Base-by-base conservation (phyloP, 2,888 invertebrate genomes). In the Brenthis ino region DNA sequence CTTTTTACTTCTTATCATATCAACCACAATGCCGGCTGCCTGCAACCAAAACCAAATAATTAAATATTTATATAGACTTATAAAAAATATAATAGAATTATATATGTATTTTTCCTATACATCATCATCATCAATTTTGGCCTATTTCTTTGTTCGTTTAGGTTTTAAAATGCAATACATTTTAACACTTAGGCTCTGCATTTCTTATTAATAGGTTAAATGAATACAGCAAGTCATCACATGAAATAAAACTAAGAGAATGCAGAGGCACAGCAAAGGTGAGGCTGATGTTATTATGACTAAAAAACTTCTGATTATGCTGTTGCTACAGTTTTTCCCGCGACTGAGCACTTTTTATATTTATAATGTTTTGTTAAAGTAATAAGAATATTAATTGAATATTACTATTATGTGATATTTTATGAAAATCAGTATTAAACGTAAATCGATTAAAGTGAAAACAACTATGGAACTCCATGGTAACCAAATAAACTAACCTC, bases 21-120 rank as follows among this genome's bases (percentile, higher is more conserved):
- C 99, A 0, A 99, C 99, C 6, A 99, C 96, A 68, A 99, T 95
- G 14, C 99, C 99, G 16, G 99, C 99, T 67, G 99, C 99, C 97
- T 98, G 79, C 16, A 91, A 85, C n/a, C 68, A 69, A 70, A 67
- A n/a, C 13, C 24, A 64, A 14, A 48, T 12, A 57, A 57, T 33
- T 13, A 37, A n/a, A 28, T 57, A 13, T 14, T n/a, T 57, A n/a
- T 14, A 6, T 0, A 14, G 24, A 1, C 3, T n/a, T 13, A 55
- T 20, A 55, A 13, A 51, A 51, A 6, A 37, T 37, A 37, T 28
- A 3, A 28, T 5, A 28, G 5, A 28, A 4, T 28, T 5, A 4
- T 28, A 4, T 4, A 28, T 28, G 28, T 4, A 28, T 28, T 28
- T 28, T 28, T 28, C 28, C 28, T 28, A 28, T 5, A 28, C 28